Evolutionary conservation across 64 coral and sea anemone genomes (phyloP), one percentile per base, ranked within the genome.

Genomic region (Catalaphyllia jardinei): DNA sequence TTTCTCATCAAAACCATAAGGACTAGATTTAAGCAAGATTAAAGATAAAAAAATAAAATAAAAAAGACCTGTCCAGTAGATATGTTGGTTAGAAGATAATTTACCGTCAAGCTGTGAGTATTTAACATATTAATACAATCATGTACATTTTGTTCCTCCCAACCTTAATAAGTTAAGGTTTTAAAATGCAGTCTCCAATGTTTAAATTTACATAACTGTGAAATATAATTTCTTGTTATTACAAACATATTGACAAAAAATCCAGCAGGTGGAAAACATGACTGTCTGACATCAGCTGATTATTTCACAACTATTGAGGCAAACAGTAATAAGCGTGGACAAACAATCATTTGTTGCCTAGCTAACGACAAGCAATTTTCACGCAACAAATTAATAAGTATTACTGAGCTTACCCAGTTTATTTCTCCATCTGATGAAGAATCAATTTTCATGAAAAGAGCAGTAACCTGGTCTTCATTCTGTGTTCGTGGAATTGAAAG

Each of bases 351-450:
- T 10, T 18, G 35, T 50, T 77, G 33, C 39, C 39, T 77, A 49
- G 20, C 17, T 19, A 46, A 77, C 17, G 49, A 86, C 22, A 49
- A 72, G 16, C 29, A 55, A 30, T 28, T 50, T 46, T 39, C 35
- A 60, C 15, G 12, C 16, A 52, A 10, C 22, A 25, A n/a, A 60
- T 7, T 10, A 62, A 46, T 18, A 14, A 52, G 63, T 35, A 35
- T 35, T 35, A 9, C 17, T 4, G 60, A 46, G 15, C 87, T 73
- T 88, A 98, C 96, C 96, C 96, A 98, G 74, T 98, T 98, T 22
- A 95, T 98, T 95, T 98, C 93, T 39, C 93, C 96, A 85, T 98
- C 96, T 38, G 96, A 98, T 65, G 96, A 98, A 61, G 93, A 98
- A 75, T 98, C 96, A 22, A 98, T 98, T 86, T 98, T 98, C 96